Conservation (phyloP, 2,888 invertebrate species). For the Eupithecia pulchellata region DNA sequence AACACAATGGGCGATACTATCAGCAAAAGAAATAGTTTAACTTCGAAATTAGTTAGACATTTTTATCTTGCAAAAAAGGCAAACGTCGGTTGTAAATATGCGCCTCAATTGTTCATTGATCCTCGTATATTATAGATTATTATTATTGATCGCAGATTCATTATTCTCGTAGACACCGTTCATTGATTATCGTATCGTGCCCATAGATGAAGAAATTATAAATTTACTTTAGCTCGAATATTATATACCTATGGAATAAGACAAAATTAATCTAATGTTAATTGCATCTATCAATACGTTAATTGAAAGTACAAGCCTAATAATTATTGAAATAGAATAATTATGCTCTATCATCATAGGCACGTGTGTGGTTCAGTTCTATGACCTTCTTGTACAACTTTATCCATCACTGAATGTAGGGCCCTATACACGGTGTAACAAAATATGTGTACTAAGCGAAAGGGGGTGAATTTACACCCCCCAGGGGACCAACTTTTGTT, state of each 20-base stretch:
- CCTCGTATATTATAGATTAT: too few species aligned
- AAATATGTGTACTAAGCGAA: too few species aligned
- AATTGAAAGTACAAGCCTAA: neutral
- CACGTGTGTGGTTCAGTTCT: slow-evolving; percentile 15
- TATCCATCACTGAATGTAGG: slow-evolving; percentile 54
- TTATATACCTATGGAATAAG: too few species aligned
- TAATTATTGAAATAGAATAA: neutral
- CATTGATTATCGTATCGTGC: too few species aligned
- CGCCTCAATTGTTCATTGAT: neutral
- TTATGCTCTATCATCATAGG: neutral
- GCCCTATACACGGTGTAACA: too few species aligned
- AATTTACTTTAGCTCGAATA: too few species aligned
- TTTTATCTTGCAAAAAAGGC: neutral
- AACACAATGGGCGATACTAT: neutral
- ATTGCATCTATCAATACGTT: neutral
- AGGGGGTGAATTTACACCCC: too few species aligned
- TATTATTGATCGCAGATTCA: too few species aligned
- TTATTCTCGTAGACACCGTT: too few species aligned
- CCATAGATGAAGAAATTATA: too few species aligned
- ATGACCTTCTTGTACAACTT: slow-evolving; percentile 48
- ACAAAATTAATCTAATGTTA: neutral
- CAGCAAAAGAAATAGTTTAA: neutral
- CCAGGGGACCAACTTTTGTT: too few species aligned
- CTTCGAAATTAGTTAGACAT: neutral
- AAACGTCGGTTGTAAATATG: neutral